These are phyloP conservation scores for Drosophila nebulosa DNA, from an alignment of 1,140 invertebrate genomes.

Conservation along the genomic window DNA sequence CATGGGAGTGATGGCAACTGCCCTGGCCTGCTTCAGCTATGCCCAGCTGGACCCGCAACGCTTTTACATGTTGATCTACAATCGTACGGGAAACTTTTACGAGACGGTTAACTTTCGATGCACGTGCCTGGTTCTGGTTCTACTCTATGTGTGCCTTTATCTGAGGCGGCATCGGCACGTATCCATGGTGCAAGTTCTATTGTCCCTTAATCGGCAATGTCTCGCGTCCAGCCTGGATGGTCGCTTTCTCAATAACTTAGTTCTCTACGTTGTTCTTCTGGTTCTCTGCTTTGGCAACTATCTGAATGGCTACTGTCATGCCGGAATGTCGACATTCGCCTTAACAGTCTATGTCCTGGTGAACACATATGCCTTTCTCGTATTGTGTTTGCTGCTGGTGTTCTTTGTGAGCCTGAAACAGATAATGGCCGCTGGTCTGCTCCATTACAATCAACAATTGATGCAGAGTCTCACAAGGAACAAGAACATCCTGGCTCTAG, in stretches of 20 bases:
- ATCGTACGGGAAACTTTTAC: conserved; percentile 54
- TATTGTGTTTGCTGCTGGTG: conserved; percentile 42
- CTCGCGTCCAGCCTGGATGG: not conserved
- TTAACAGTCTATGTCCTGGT: conserved; percentile 18
- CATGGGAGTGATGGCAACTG: not conserved
- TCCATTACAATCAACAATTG: conserved; percentile 29
- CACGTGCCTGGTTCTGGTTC: conserved; percentile 32
- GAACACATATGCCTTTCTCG: conserved; percentile 42
- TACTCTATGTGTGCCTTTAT: conserved; percentile 45
- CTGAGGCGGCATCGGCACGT: conserved; percentile 32
- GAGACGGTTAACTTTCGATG: conserved; percentile 37
- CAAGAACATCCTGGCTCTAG: conserved; percentile 1
- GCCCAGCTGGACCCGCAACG: conserved; percentile 25
- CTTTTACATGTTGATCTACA: conserved; percentile 35
- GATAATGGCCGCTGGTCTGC: conserved; percentile 38
- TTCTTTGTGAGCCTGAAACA: conserved; percentile 61
- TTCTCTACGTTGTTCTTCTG: conserved; percentile 23
- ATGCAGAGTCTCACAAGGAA: not conserved
- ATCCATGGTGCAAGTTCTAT: conserved; percentile 25
- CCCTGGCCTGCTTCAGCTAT: conserved; percentile 19
- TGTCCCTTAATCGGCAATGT: conserved; percentile 24
- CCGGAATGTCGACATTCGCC: not conserved
- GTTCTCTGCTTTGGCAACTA: conserved; percentile 25
- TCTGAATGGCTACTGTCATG: conserved; percentile 12
- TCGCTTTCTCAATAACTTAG: conserved; percentile 30